Percentiles rank a stretch among this genome's conserved stretches.
Conservation (phyloP, 2,797 vertebrate genomes). For the Thripadectes ignobilis region DNA sequence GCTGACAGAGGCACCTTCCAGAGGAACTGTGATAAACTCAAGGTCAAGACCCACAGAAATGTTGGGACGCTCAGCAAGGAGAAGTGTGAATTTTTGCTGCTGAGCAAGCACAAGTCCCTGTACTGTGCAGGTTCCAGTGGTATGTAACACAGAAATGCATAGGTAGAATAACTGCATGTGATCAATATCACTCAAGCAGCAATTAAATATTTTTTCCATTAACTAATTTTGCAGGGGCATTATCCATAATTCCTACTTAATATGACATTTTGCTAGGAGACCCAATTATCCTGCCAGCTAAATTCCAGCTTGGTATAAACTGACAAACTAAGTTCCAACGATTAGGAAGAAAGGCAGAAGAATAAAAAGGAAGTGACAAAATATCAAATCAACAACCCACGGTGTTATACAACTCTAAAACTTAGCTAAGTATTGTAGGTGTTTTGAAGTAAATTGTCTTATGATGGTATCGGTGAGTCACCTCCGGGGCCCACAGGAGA, state of each 20-base stretch:
- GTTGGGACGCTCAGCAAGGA: background rate
- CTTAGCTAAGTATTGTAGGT: slow-evolving; percentile 62
- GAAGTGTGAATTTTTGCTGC: background rate
- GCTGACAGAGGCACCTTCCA: background rate
- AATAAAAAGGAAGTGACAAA: slow-evolving; percentile 63
- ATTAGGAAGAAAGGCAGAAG: slow-evolving; percentile 44
- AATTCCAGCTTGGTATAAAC: slow-evolving; percentile 59
- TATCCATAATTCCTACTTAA: slow-evolving; percentile 43
- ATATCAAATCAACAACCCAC: slow-evolving; percentile 63
- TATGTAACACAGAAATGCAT: background rate
- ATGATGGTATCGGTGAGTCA: slow-evolving; percentile 54
- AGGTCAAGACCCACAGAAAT: background rate
- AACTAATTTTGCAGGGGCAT: slow-evolving; percentile 26
- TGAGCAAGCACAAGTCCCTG: background rate
- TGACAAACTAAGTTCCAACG: slow-evolving; percentile 47
- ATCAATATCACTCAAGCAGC: slow-evolving; percentile 33
- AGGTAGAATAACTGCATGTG: background rate
- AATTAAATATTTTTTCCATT: slow-evolving; percentile 53
- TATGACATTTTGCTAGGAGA: slow-evolving; percentile 40
- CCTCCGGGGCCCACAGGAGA: slow-evolving; percentile 6
- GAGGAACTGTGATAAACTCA: background rate
- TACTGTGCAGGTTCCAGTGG: background rate
- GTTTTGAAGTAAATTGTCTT: slow-evolving; percentile 60
- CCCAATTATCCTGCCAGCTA: slow-evolving; percentile 56
- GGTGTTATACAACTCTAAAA: slow-evolving; percentile 59